A percentile compares a stretch with the other conserved stretches of the same genome.
phyloP scores from a whole-genome alignment of 2,113 vertebrate species.

The Pionites leucogaster region DNA sequence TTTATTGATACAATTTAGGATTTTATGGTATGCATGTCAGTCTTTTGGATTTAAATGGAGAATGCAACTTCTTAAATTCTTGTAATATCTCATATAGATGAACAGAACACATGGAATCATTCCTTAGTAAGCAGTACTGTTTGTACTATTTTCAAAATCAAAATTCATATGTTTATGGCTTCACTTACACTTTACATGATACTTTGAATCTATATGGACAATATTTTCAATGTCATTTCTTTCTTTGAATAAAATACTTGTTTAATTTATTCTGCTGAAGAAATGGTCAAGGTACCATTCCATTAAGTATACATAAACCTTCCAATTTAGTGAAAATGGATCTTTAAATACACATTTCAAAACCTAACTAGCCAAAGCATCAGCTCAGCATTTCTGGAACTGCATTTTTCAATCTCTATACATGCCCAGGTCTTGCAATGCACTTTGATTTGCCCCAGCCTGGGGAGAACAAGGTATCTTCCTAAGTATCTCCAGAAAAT shows the following conservation, averaged over 20 bases:
- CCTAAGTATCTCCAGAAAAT: background rate
- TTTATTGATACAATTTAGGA: background rate
- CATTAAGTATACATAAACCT: background rate
- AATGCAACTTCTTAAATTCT: background rate
- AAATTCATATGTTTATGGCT: background rate
- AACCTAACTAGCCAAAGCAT: background rate
- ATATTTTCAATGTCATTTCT: background rate
- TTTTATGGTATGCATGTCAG: background rate
- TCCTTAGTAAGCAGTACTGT: background rate
- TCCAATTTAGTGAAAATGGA: background rate
- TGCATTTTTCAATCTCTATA: background rate
- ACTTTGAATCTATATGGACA: background rate
- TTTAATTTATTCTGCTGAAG: background rate
- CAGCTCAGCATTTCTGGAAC: background rate
- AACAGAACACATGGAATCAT: background rate
- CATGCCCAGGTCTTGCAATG: background rate
- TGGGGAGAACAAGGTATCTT: background rate
- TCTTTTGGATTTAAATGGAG: background rate
- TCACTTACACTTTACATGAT: background rate
- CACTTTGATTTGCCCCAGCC: background rate
- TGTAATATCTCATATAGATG: background rate
- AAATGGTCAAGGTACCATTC: background rate
- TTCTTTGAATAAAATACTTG: background rate
- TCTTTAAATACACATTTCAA: background rate
- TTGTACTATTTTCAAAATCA: background rate